Evolutionary conservation across 2,888 invertebrate genomes (phyloP), one percentile per base, ranked within the genome.

Genomic region (Eilema sororculum): DNA sequence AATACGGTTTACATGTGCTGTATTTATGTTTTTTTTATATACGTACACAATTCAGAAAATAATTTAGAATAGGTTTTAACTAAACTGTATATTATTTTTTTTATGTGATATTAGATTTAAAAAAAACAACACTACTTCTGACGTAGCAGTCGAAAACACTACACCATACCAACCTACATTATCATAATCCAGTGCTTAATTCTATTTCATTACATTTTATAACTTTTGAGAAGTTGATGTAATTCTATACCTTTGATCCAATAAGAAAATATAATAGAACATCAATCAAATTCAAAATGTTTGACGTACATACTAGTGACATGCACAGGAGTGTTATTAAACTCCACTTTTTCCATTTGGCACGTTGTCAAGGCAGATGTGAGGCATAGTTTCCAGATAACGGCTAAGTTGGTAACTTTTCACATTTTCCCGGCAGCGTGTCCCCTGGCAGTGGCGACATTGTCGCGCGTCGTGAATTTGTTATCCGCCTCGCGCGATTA

Each of bases 361-460:
- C 92, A 91, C 91, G 89, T 88, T 87, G 87, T 88, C 87, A 86
- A 89, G 87, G 88, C 93, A 93, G 91, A 93, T 93, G 93, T 87
- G 89, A 87, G 89, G 84, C 86, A 84, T 87, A 87, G 87, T 87
- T 89, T 87, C 83, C 87, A 90, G 91, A 93, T 92, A 91, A 89
- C 90, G 90, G 84, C 83, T 84, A 92, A 93, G 90, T 93, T 91
- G 84, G 85, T 87, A 94, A 94, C 93, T 94, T 94, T 93, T 93
- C 93, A 90, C 93, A 93, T 94, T 93, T 93, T 89, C 89, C 85
- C 86, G 82, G 72, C 74, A 82, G 80, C 84, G 78, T 77, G 82
- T 85, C 81, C 81, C 82, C 72, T 82, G 81, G 81, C 87, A 86
- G 84, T 86, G 87, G 83, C 82, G 82, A 82, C 87, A 86, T 78